Evolutionary conservation across 2,888 invertebrate genomes (phyloP).

Genomic region (Monopis laevigella): DNA sequence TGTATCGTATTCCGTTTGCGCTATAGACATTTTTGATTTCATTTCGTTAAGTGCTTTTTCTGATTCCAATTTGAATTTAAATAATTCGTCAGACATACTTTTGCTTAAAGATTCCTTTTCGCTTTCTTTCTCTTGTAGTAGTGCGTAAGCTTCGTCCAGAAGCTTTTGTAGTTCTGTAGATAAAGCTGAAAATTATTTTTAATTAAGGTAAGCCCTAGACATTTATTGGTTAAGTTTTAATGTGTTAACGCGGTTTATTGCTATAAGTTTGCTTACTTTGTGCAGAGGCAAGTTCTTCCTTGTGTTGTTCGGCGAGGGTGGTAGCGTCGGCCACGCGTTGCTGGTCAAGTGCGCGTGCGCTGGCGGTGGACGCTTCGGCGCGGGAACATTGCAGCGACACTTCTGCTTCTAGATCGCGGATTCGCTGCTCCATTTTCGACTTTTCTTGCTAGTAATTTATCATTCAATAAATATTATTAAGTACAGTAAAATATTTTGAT

Average conservation of each 20-base stretch:
- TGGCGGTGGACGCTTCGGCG: constrained; percentile 44
- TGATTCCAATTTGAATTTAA: constrained; percentile 54
- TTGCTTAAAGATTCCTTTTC: constrained; percentile 61
- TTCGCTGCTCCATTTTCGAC: constrained; percentile 58
- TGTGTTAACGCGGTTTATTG: neutral
- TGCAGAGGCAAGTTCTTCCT: constrained; percentile 52
- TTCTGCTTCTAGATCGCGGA: constrained; percentile 51
- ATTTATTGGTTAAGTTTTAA: neutral
- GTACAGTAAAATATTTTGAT: neutral
- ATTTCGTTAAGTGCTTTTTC: constrained; percentile 59
- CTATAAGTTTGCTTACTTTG: constrained; percentile 35
- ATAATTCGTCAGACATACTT: constrained; percentile 57
- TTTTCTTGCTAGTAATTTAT: constrained; percentile 40
- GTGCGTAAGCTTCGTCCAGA: constrained; percentile 59
- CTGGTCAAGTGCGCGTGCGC: constrained; percentile 40
- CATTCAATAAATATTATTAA: neutral
- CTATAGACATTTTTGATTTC: constrained; percentile 73
- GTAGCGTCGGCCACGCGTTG: constrained; percentile 39
- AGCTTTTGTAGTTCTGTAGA: constrained; percentile 59
- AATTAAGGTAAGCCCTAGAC: neutral
- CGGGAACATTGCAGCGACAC: constrained; percentile 40
- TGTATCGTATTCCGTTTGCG: constrained; percentile 69
- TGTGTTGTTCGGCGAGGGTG: constrained; percentile 43
- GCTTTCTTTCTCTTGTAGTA: constrained; percentile 58
- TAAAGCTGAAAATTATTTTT: constrained; percentile 37